These are phyloP conservation scores for Chauna torquata DNA, from an alignment of 2,113 vertebrate genomes.

Conservation along the genomic window DNA sequence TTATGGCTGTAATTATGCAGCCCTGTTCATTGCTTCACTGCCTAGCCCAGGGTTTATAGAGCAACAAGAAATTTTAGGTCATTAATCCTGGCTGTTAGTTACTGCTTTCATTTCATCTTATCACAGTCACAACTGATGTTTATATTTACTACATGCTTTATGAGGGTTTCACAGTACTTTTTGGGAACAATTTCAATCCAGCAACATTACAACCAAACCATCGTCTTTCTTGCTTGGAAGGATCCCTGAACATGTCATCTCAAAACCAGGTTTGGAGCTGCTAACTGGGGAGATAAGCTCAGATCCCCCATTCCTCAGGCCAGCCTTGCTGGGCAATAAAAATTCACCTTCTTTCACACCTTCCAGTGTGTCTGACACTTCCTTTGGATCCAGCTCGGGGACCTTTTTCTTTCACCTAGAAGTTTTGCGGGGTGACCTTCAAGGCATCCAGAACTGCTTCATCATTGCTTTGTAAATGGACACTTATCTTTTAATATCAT, in stretches of 20 bases:
- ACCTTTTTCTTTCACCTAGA: neutral
- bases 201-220: neutral
- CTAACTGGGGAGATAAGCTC: neutral
- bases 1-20: neutral
- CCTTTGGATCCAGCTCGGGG: neutral
- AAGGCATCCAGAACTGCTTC: neutral
- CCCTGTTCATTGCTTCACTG: neutral
- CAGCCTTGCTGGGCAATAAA: neutral
- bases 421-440: slow-evolving; percentile 25
- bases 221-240: neutral
- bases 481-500: neutral
- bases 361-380: neutral
- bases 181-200: neutral
- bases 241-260: neutral
- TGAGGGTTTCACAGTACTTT: neutral
- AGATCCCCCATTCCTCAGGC: neutral
- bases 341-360: neutral
- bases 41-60: neutral
- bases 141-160: neutral
- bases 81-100: slow-evolving; percentile 2
- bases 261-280: neutral
- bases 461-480: neutral
- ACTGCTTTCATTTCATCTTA: neutral
- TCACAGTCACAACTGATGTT: neutral
- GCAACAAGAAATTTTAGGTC: neutral